These are phyloP conservation scores for Trissonchulus latispiculum DNA, from an alignment of 2,888 invertebrate species.

Conservation along the genomic window DNA sequence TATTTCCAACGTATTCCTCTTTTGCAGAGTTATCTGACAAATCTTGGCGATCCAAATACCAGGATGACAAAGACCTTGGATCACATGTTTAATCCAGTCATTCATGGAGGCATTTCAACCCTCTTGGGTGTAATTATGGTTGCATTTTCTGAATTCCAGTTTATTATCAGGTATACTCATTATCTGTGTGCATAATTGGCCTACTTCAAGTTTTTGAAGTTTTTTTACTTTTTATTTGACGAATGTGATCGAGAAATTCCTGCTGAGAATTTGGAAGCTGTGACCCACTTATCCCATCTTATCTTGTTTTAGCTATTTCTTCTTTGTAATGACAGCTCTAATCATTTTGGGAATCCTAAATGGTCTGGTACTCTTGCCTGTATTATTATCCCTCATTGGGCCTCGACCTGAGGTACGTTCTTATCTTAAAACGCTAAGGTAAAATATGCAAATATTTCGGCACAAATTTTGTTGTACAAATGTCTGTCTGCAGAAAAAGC, in stretches of 20 bases:
- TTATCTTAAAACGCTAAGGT: too few relatives aligned
- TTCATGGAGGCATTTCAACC: constrained; percentile 80
- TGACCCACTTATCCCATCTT: too few relatives aligned
- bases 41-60: constrained; percentile 75
- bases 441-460: too few relatives aligned
- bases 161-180: constrained; percentile 72
- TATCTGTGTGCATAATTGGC: too few relatives aligned
- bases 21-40: constrained; percentile 68
- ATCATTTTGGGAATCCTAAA: constrained; percentile 74
- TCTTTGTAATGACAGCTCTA: constrained; percentile 67
- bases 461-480: too few relatives aligned
- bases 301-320: constrained; percentile 63
- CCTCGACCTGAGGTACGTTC: constrained; percentile 66
- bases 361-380: constrained; percentile 80
- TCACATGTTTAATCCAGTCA: constrained; percentile 69
- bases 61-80: constrained; percentile 69
- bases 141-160: constrained; percentile 85
- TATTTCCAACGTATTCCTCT: too few relatives aligned
- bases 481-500: too few relatives aligned
- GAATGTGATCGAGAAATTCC: too few relatives aligned
- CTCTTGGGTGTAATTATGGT: constrained; percentile 77
- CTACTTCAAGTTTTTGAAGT: too few relatives aligned
- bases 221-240: too few relatives aligned
- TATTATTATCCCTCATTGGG: constrained; percentile 73
- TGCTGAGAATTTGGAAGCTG: too few relatives aligned